phyloP scores from a whole-genome alignment of 2,888 invertebrate species.

The Gonocerus acuteangulatus region DNA sequence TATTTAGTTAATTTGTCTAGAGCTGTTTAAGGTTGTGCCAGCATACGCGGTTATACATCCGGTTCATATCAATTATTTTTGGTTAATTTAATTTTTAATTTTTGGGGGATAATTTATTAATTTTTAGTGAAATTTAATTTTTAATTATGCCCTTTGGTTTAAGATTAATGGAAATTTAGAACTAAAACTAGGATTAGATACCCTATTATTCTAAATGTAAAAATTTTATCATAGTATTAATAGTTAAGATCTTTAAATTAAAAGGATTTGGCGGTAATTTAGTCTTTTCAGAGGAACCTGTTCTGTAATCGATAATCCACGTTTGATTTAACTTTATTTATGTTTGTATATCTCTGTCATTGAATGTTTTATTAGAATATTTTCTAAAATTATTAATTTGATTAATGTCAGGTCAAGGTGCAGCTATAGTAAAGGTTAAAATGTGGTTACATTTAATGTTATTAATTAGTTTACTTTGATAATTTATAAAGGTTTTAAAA shows the following conservation, averaged over 20 bases:
- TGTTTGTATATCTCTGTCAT: slow-evolving; percentile 10
- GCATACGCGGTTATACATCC: slow-evolving; percentile 6
- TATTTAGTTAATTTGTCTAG: neutral
- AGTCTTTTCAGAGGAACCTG: slow-evolving; percentile 15
- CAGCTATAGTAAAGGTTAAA: slow-evolving; percentile 11
- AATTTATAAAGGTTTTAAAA: too few species aligned
- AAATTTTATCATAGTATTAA: slow-evolving; percentile 6
- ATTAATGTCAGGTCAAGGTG: slow-evolving; percentile 5
- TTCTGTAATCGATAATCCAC: slow-evolving; percentile 13
- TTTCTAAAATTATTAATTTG: neutral
- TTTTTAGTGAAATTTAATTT: slow-evolving; percentile 8
- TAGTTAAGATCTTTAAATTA: slow-evolving; percentile 6
- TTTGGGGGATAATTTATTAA: neutral
- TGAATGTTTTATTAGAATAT: slow-evolving; percentile 2
- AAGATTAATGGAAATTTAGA: neutral
- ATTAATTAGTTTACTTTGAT: neutral
- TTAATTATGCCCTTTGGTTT: neutral
- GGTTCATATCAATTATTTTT: neutral
- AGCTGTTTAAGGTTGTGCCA: slow-evolving; percentile 1
- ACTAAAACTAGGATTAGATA: slow-evolving; percentile 2
- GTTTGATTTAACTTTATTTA: slow-evolving; percentile 10
- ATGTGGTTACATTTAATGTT: slow-evolving; percentile 15
- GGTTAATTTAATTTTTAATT: neutral
- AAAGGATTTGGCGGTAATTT: slow-evolving; percentile 8
- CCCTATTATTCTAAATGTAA: slow-evolving; percentile 9